A percentile compares a stretch with the other conserved stretches of the same genome.
Conservation (phyloP, 2,888 invertebrate genomes). For the Drosophila borealis region DNA sequence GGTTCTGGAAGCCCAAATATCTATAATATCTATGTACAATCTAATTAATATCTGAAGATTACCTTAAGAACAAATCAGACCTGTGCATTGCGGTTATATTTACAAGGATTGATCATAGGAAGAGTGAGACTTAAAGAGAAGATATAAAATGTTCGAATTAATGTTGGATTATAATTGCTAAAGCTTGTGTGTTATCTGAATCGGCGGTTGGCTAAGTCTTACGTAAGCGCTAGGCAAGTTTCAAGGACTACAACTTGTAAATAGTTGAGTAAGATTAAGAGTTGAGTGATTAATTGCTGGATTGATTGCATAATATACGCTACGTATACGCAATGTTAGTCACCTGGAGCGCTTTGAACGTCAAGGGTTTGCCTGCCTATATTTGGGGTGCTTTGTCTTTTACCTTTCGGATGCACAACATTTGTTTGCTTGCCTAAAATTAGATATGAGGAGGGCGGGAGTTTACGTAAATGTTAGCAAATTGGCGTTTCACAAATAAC, state of each 20-base stretch:
- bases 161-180: constrained; percentile 14
- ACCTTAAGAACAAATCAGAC: constrained; percentile 9
- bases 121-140: constrained; percentile 40
- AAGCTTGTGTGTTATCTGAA: constrained; percentile 37
- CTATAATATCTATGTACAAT: constrained; percentile 5
- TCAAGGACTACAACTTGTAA: constrained; percentile 58
- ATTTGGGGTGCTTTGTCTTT: constrained; percentile 81
- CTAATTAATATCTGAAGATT: constrained; percentile 19
- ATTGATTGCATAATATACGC: constrained; percentile 42
- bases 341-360: constrained; percentile 82
- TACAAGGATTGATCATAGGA: constrained; percentile 31
- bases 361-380: constrained; percentile 82
- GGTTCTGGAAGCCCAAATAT: background rate
- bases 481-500: constrained; percentile 17
- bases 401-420: constrained; percentile 83
- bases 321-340: constrained; percentile 78
- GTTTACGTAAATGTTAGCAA: constrained; percentile 44
- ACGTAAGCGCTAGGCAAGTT: constrained; percentile 49
- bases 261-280: constrained; percentile 42
- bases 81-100: constrained; percentile 48
- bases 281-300: constrained; percentile 42
- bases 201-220: constrained; percentile 34
- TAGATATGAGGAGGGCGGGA: constrained; percentile 54
- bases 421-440: constrained; percentile 84
- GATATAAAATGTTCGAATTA: constrained; percentile 18